These are phyloP conservation scores for Paradoxurus hermaphroditus DNA, from an alignment of 2,113 vertebrate species.

Conservation along the genomic window DNA sequence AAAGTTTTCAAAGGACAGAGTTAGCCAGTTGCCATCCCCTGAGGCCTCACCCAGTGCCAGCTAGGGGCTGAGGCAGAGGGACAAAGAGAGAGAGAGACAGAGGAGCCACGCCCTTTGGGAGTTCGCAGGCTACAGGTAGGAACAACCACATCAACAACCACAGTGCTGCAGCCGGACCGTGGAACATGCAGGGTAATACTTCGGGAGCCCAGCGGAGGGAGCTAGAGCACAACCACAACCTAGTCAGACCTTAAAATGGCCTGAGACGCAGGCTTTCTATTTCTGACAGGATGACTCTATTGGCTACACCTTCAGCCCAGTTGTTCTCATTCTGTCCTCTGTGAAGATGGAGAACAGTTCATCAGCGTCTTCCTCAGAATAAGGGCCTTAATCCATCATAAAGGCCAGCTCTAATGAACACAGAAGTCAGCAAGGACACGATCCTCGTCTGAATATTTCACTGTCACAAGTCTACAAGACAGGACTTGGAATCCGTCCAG, in stretches of 20 bases:
- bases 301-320: neutral
- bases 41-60: neutral
- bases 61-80: neutral
- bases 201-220: constrained; percentile 58
- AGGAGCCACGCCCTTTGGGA: neutral
- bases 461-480: constrained; percentile 2
- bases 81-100: neutral
- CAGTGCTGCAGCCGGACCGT: no score
- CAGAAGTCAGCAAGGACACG: neutral
- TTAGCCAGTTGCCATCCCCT: neutral
- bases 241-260: neutral
- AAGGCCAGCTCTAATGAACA: constrained; percentile 32
- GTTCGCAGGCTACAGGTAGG: neutral
- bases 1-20: constrained; percentile 13
- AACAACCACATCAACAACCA: neutral
- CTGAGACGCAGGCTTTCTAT: neutral
- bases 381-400: neutral
- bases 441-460: constrained; percentile 24
- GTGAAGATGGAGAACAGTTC: neutral
- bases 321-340: constrained; percentile 21
- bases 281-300: neutral
- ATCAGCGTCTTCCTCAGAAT: neutral
- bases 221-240: constrained; percentile 56
- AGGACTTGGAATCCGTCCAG: constrained; percentile 19
- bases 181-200: neutral